These are phyloP conservation scores for Enteromius paludinosus DNA, from an alignment of 2,797 vertebrate species.

Conservation along the genomic window DNA sequence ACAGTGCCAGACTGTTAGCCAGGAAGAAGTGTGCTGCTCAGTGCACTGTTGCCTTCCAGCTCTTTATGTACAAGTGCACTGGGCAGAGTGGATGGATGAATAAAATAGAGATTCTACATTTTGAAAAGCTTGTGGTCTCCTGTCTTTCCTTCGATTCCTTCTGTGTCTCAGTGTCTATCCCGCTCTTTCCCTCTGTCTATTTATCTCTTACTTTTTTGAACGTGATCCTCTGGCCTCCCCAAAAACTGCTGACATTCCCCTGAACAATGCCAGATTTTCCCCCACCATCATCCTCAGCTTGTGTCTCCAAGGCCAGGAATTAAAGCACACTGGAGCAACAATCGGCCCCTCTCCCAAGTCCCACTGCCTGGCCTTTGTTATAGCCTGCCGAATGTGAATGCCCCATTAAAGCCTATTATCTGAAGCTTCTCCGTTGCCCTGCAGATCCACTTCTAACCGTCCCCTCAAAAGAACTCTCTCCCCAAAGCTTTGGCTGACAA, in stretches of 20 bases:
- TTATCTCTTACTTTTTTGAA: constrained; percentile 47
- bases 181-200: constrained; percentile 50
- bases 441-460: constrained; percentile 53
- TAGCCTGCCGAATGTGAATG: constrained; percentile 67
- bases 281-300: constrained; percentile 56
- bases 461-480: constrained; percentile 49
- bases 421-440: constrained; percentile 63
- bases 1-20: constrained; percentile 24
- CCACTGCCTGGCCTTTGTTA: constrained; percentile 64
- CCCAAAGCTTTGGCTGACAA: constrained; percentile 53
- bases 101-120: constrained; percentile 18
- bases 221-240: constrained; percentile 53
- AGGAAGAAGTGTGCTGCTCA: constrained; percentile 28
- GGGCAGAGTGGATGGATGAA: constrained; percentile 4
- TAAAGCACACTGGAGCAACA: constrained; percentile 63
- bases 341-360: constrained; percentile 63
- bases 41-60: constrained; percentile 1
- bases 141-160: constrained; percentile 9
- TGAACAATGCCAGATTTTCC: constrained; percentile 62
- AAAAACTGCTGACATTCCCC: constrained; percentile 63
- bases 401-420: constrained; percentile 73
- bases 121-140: constrained; percentile 15
- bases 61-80: constrained; percentile 26
- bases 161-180: constrained; percentile 20
- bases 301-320: constrained; percentile 57